Conservation (phyloP, 2,113 vertebrate species). For the Ciconia stormi region DNA sequence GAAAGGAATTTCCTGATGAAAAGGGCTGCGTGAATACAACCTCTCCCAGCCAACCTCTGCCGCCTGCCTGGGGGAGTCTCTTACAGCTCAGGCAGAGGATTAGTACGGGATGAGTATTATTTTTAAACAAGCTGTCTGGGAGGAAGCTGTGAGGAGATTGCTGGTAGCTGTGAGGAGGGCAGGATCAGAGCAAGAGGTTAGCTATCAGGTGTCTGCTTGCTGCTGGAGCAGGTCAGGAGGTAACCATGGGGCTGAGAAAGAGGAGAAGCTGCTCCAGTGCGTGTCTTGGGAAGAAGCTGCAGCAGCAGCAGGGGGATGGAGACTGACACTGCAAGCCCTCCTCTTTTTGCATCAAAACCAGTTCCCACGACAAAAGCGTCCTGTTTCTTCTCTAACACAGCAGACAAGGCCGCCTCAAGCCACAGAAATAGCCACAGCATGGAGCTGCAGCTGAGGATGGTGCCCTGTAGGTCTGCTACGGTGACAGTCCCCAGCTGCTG, state of each 20-base stretch:
- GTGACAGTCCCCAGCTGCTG: slow-evolving; percentile 1
- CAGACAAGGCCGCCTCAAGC: not conserved
- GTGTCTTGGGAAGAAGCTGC: not conserved
- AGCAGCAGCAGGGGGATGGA: not conserved
- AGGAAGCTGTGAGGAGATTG: slow-evolving; percentile 63
- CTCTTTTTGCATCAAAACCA: not conserved
- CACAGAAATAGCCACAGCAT: accelerated
- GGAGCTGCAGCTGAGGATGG: not conserved
- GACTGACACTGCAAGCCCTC: not conserved
- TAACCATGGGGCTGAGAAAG: not conserved
- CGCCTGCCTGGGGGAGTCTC: slow-evolving; percentile 33
- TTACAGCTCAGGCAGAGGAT: slow-evolving; percentile 34
- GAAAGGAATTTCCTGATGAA: slow-evolving; percentile 77
- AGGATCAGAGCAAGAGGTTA: slow-evolving; percentile 41
- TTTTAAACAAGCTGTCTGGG: slow-evolving; percentile 64
- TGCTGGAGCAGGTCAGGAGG: not conserved
- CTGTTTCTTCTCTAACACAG: not conserved
- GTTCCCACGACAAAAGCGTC: accelerated
- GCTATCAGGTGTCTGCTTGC: slow-evolving; percentile 47
- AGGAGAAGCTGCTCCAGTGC: not conserved
- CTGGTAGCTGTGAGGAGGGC: slow-evolving; percentile 6
- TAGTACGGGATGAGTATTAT: not conserved
- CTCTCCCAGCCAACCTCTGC: slow-evolving; percentile 49
- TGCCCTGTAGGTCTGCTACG: not conserved
- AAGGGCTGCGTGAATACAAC: slow-evolving; percentile 42